Base-by-base conservation (phyloP, 1,140 invertebrate genomes). In the Ladona fulva region DNA sequence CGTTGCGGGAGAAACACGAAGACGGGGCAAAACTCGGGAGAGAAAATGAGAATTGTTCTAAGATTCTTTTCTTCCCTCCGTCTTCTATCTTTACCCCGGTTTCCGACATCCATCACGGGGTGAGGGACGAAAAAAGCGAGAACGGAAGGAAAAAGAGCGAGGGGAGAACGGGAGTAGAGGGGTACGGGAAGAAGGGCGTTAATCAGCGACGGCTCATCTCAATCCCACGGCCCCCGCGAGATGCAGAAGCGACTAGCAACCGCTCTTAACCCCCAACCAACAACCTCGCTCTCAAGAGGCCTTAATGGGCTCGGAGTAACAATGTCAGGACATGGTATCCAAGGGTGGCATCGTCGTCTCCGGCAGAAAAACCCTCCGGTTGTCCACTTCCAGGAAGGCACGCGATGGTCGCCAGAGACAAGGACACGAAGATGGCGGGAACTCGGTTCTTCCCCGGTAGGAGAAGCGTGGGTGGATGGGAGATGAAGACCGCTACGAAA, bases 321-420 rank as follows among this genome's bases (percentile, higher is more conserved):
- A 66, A 66, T 66, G 52, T 66, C 52, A 22, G 52, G 52, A 66
- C 52, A 66, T 12, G 52, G 52, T 66, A 66, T 66, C 52, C 52
- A 12, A 66, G 52, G 52, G 52, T 66, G 52, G 52, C 52, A 66
- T 66, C 52, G 52, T 22, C 52, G 52, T 66, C 52, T 19, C 19
- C 44, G 19, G 52, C 1, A 66, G 52, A 19, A 66, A 66, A 66
- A 66, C 52, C 52, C 52, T 66, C n/a, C n/a, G 52, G 52, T 22
- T 66, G 52, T 66, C 52, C 52, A 66, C 52, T 66, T 66, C 52
- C 52, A 66, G 52, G 52, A 66, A 66, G 52, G 52, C 52, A 66
- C 52, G 52, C 52, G 52, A 66, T 66, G 52, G 52, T 66, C n/a
- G 52, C 12, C n/a, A 12, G 3, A 66, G 52, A 66, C 52, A 66